These are phyloP conservation scores for Bolborhynchus lineola DNA, from an alignment of 2,113 vertebrate species.

Conservation along the genomic window DNA sequence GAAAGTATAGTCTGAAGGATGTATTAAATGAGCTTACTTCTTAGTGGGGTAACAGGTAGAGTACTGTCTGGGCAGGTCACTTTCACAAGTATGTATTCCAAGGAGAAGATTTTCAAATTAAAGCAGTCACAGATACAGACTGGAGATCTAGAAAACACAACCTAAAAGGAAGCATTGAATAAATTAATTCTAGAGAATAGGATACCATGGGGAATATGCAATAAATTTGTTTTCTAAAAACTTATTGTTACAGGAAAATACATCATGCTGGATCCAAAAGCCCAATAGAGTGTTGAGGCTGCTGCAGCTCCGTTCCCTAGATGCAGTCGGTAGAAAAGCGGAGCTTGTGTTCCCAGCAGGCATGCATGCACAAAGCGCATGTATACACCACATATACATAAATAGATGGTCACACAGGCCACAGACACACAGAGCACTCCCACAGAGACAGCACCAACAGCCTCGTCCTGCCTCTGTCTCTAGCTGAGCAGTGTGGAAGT, in stretches of 20 bases:
- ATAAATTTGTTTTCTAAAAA: neutral
- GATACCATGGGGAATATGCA: neutral
- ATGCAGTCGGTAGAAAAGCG: neutral
- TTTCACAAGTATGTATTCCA: neutral
- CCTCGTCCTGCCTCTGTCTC: neutral
- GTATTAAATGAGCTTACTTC: neutral
- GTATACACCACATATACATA: too few species aligned
- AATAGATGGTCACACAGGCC: neutral
- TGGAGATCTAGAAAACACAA: neutral
- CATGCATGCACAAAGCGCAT: accelerated
- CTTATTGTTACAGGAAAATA: neutral
- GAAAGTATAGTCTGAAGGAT: neutral
- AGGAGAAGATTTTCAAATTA: neutral
- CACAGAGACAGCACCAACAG: neutral
- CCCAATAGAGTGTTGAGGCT: neutral
- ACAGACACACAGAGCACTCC: neutral
- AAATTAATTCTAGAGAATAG: neutral
- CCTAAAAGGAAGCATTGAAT: neutral
- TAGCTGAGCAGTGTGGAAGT: neutral
- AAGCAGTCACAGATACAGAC: neutral
- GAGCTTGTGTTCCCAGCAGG: neutral
- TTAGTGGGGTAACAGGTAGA: neutral
- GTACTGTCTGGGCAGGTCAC: neutral
- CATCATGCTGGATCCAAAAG: neutral
- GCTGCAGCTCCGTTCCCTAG: neutral